Evolutionary conservation across 2,797 vertebrate species (phyloP).

Genomic region (Crypturellus tataupa): DNA sequence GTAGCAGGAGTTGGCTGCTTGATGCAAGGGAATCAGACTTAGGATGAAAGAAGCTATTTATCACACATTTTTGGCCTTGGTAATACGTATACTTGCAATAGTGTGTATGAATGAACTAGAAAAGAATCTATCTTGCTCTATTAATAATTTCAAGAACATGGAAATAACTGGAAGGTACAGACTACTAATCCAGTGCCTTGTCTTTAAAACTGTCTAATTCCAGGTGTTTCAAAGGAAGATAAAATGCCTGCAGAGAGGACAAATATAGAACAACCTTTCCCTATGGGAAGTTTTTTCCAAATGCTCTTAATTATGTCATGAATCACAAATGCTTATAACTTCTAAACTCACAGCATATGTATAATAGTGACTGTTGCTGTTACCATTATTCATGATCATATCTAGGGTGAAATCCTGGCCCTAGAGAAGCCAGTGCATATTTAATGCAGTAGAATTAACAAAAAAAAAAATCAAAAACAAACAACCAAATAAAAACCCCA

Average conservation of each 20-base stretch:
- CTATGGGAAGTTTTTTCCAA: conserved; percentile 3
- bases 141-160: background rate
- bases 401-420: background rate
- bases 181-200: background rate
- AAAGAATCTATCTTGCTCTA: background rate
- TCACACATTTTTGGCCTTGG: background rate
- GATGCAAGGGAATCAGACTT: background rate
- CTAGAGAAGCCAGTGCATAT: background rate
- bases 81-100: background rate
- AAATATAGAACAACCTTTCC: conserved; percentile 27
- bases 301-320: background rate
- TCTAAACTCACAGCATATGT: background rate
- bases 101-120: background rate
- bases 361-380: background rate
- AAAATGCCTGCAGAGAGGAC: background rate
- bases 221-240: conserved; percentile 24
- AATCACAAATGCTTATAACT: conserved; percentile 1
- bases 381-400: accelerated
- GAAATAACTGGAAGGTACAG: background rate
- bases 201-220: background rate
- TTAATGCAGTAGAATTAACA: background rate
- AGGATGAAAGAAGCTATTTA: background rate
- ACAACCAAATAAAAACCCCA: background rate
- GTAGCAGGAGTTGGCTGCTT: background rate
- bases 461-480: background rate